These are phyloP conservation scores for Copidosoma aretas DNA, from an alignment of 2,888 invertebrate species.

Conservation along the genomic window DNA sequence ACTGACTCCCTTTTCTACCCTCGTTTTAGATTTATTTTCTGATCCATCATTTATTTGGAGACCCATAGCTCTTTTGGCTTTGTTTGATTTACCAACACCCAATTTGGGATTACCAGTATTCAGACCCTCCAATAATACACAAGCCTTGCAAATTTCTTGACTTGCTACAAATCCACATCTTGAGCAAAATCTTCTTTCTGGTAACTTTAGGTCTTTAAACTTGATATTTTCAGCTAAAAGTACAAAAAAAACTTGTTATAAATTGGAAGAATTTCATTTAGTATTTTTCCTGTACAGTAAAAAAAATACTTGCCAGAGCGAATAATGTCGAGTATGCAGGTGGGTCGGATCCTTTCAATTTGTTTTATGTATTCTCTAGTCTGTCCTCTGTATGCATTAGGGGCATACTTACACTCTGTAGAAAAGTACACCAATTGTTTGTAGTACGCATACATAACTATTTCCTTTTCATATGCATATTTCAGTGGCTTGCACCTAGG, in stretches of 20 bases:
- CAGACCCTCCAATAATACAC: slow-evolving; percentile 91
- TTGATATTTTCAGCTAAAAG: slow-evolving; percentile 81
- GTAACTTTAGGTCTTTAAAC: slow-evolving; percentile 83
- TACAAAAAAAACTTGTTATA: neutral
- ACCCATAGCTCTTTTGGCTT: slow-evolving; percentile 63
- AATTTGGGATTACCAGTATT: slow-evolving; percentile 91
- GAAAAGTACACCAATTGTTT: slow-evolving; percentile 96
- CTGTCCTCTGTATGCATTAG: slow-evolving; percentile 95
- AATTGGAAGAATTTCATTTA: neutral
- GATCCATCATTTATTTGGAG: slow-evolving; percentile 32
- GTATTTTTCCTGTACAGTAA: neutral
- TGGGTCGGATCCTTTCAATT: slow-evolving; percentile 90
- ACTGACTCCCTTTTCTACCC: slow-evolving; percentile 13
- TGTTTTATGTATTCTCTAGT: slow-evolving; percentile 91
- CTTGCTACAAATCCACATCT: slow-evolving; percentile 92
- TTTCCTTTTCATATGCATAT: slow-evolving; percentile 98
- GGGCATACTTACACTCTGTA: slow-evolving; percentile 98
- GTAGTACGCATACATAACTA: slow-evolving; percentile 98
- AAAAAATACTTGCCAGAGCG: slow-evolving; percentile 73
- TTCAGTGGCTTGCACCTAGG: slow-evolving; percentile 95
- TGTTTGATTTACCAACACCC: slow-evolving; percentile 90
- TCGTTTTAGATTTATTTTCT: slow-evolving; percentile 36
- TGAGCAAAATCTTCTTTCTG: slow-evolving; percentile 78
- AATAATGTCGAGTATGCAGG: slow-evolving; percentile 91
- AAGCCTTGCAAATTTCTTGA: slow-evolving; percentile 95